phyloP scores from a whole-genome alignment of 2,888 invertebrate genomes.

The Cephus nigrinus region DNA sequence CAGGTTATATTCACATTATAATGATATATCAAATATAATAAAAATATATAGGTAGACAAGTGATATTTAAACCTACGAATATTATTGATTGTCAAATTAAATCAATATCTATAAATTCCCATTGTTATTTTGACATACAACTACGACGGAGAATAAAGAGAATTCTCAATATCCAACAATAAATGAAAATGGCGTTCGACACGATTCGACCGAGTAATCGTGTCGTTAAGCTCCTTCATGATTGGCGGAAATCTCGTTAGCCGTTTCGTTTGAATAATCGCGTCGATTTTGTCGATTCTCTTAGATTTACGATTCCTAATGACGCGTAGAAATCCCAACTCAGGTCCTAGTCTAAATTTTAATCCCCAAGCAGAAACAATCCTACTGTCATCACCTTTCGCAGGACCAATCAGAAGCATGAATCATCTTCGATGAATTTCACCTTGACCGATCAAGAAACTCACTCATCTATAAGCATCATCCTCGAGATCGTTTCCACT shows the following conservation, averaged over 20 bases:
- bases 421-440: constrained; percentile 21
- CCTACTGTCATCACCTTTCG: not conserved
- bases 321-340: constrained; percentile 53
- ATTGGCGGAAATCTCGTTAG: constrained; percentile 63
- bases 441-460: constrained; percentile 11
- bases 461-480: constrained; percentile 17
- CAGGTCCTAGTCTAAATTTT: not conserved
- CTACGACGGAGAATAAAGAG: not conserved
- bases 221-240: constrained; percentile 25
- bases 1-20: constrained; percentile 20
- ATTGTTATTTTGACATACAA: not conserved
- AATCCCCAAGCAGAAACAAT: not conserved
- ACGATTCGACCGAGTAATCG: not conserved
- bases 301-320: constrained; percentile 38
- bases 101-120: not conserved
- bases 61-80: not conserved
- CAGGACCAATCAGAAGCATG: constrained; percentile 14
- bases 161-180: not conserved
- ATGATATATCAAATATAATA: not conserved
- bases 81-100: not conserved
- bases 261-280: constrained; percentile 64
- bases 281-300: constrained; percentile 52
- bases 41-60: too few relatives aligned
- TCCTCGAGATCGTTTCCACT: constrained; percentile 45
- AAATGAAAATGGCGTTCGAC: not conserved